Evolutionary conservation across 1,140 invertebrate genomes (phyloP).

Genomic region (Saccostrea cuccullata): DNA sequence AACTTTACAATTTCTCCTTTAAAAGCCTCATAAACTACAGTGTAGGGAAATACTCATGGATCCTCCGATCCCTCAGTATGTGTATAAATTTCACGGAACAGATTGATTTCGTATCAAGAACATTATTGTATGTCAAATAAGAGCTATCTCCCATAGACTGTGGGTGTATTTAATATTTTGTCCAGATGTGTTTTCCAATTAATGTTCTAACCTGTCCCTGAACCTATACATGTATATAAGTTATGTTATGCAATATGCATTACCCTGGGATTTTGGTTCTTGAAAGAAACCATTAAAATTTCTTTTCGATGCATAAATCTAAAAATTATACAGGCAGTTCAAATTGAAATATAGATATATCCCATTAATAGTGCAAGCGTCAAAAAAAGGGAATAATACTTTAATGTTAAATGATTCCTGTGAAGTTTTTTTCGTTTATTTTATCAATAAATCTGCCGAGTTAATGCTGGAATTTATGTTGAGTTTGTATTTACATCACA

Average conservation of each 20-base stretch:
- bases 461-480: not conserved
- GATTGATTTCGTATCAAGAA: too few relatives aligned
- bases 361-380: not conserved
- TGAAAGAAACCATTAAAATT: not conserved
- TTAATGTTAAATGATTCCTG: not conserved
- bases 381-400: not conserved
- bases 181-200: not conserved
- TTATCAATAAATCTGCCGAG: not conserved
- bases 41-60: too few relatives aligned
- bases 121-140: too few relatives aligned
- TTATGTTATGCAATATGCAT: not conserved
- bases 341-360: not conserved
- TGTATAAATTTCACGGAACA: too few relatives aligned
- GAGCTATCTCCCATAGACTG: too few relatives aligned
- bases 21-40: too few relatives aligned
- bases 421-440: not conserved
- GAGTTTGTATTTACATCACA: not conserved
- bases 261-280: not conserved
- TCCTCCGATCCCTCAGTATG: too few relatives aligned
- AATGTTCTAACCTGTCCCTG: not conserved
- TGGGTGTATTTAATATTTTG: too few relatives aligned
- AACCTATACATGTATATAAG: not conserved
- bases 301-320: not conserved
- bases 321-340: constrained; percentile 16
- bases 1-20: too few relatives aligned